Evolutionary conservation across 2,888 invertebrate genomes (phyloP), one percentile per base, ranked within the genome.

Genomic region (Celastrina argiolus): DNA sequence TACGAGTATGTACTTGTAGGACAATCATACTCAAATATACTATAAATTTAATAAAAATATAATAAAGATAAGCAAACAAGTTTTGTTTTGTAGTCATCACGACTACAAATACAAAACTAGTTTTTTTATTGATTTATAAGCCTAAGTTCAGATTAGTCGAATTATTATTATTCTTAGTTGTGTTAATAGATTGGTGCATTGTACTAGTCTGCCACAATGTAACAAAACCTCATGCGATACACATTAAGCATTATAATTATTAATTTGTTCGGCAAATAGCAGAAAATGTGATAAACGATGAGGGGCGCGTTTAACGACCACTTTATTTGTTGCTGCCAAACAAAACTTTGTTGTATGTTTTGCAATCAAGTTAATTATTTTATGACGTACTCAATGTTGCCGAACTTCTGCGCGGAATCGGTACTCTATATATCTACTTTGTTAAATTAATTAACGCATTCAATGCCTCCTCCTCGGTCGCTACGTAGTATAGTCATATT

Each of bases 231-330:
- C 22, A 51, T 14, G 12, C 10, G 12, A 16, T 22, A 22, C 51
- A 51, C 22, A 26, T 51, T 51, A 58, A 58, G n/a, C 31, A 71
- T 71, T 69, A 71, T 66, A 69, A 73, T 71, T 69, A 71, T 74
- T 72, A 72, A 73, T 72, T 70, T 68, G 66, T 66, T 66, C 66
- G 67, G 69, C 68, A 69, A 69, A 67, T 51, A 70, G 67, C 69
- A 69, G 66, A 69, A 71, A 72, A 72, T 72, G 58, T 73, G 67
- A 73, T 74, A 70, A 71, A 73, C 71, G 69, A 70, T 59, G 64
- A 63, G 67, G 18, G 39, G 39, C 36, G 36, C 70, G 66, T 69
- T 69, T 69, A 72, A 73, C 72, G 69, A 73, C 61, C 31, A 67
- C 63, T 66, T 68, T 69, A 70, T 68, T 70, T 69, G 69, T 61